phyloP scores from a whole-genome alignment of 2,888 invertebrate genomes.

The Tinea semifulvella region DNA sequence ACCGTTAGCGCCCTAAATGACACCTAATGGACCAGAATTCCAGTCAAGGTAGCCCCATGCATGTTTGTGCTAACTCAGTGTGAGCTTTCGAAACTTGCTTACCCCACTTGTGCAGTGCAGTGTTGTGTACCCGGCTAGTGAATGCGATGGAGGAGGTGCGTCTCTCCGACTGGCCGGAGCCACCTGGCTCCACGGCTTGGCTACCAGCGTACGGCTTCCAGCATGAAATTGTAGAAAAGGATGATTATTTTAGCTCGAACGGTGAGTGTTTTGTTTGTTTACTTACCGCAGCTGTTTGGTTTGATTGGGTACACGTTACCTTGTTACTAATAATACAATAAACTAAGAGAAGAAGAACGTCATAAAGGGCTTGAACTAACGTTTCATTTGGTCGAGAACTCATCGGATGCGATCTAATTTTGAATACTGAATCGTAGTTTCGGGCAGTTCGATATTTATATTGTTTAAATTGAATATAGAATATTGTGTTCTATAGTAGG shows the following conservation, averaged over 20 bases:
- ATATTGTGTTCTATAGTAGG: no score
- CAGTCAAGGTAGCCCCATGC: constrained; percentile 52
- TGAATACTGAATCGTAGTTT: no score
- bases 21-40: constrained; percentile 54
- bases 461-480: no score
- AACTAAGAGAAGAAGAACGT: no score
- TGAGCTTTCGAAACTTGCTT: constrained; percentile 25
- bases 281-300: constrained; percentile 7
- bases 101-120: constrained; percentile 48
- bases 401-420: no score
- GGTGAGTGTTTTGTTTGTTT: constrained; percentile 49
- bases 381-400: no score
- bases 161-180: constrained; percentile 74
- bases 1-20: constrained; percentile 63
- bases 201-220: constrained; percentile 82
- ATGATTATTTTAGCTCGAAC: constrained; percentile 71
- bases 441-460: no score
- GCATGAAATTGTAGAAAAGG: constrained; percentile 71
- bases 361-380: no score
- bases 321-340: no score
- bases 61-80: constrained; percentile 53
- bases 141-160: constrained; percentile 68
- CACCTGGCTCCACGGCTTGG: constrained; percentile 78
- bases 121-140: constrained; percentile 34
- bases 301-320: no score